Evolutionary conservation across 2,888 invertebrate species (phyloP).

Genomic region (Hydrotaea cyrtoneurina): DNA sequence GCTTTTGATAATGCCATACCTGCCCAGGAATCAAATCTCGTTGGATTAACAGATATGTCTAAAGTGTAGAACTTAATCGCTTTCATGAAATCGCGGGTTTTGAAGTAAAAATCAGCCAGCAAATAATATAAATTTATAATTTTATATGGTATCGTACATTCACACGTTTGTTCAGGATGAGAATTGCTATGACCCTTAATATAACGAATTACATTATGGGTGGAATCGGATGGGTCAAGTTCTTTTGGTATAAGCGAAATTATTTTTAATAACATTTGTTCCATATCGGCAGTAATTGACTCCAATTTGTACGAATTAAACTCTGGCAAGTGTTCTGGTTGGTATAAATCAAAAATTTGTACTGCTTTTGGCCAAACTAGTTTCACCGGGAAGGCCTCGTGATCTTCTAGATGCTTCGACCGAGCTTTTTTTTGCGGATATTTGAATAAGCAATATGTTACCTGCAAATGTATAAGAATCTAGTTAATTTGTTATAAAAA

Average conservation of each 20-base stretch:
- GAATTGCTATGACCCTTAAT: slow-evolving; percentile 84
- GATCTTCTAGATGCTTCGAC: slow-evolving; percentile 81
- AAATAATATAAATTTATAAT: slow-evolving; percentile 91
- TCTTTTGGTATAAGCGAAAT: slow-evolving; percentile 86
- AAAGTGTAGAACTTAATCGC: slow-evolving; percentile 91
- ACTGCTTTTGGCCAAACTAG: slow-evolving; percentile 89
- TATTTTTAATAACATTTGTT: slow-evolving; percentile 87
- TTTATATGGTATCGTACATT: slow-evolving; percentile 83
- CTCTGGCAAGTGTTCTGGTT: slow-evolving; percentile 89
- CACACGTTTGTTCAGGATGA: slow-evolving; percentile 82
- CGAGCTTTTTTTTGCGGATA: slow-evolving; percentile 87
- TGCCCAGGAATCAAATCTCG: slow-evolving; percentile 95
- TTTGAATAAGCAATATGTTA: slow-evolving; percentile 90
- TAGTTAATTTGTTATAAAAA: too few species aligned
- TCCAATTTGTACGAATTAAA: slow-evolving; percentile 88
- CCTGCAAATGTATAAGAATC: slow-evolving; percentile 63
- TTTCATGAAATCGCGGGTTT: slow-evolving; percentile 88
- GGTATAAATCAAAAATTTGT: slow-evolving; percentile 90
- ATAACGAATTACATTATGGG: slow-evolving; percentile 85
- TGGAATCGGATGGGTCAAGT: slow-evolving; percentile 84
- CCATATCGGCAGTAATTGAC: slow-evolving; percentile 91
- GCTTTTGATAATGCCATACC: slow-evolving; percentile 91
- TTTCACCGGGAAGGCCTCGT: slow-evolving; percentile 86
- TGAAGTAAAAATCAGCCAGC: slow-evolving; percentile 96
- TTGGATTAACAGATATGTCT: slow-evolving; percentile 90